Evolutionary conservation across 2,113 vertebrate genomes (phyloP).

Genomic region (Rousettus leschenaultii): DNA sequence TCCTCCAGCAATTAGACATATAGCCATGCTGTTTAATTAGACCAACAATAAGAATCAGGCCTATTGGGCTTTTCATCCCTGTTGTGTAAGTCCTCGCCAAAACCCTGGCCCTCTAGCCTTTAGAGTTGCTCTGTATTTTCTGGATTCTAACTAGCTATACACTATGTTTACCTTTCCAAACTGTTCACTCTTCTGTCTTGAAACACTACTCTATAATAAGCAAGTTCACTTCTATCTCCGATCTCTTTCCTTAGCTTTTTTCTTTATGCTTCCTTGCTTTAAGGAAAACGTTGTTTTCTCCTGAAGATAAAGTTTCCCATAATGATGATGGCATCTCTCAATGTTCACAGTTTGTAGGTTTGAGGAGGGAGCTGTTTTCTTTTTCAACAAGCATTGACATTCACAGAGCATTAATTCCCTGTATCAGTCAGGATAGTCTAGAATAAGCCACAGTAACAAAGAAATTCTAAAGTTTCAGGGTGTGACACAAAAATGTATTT

Average conservation of each 20-base stretch:
- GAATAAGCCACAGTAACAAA: neutral
- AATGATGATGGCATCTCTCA: neutral
- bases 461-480: neutral
- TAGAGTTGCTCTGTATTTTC: neutral
- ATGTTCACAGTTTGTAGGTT: neutral
- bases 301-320: neutral
- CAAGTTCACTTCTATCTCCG: neutral
- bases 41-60: neutral
- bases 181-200: neutral
- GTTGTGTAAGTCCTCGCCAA: neutral
- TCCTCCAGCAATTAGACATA: neutral
- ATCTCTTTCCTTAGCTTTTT: neutral
- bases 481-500: neutral
- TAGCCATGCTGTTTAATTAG: neutral
- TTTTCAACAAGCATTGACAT: neutral
- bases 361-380: neutral
- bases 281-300: neutral
- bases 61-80: accelerated
- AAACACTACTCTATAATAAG: neutral
- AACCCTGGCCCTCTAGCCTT: neutral
- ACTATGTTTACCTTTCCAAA: neutral
- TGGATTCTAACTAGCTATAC: neutral
- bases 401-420: neutral
- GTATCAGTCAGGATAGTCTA: neutral
- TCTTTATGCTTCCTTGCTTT: neutral